Evolutionary conservation across 2,888 invertebrate species (phyloP), one percentile per base, ranked within the genome.

Genomic region (Entomobrya proxima): DNA sequence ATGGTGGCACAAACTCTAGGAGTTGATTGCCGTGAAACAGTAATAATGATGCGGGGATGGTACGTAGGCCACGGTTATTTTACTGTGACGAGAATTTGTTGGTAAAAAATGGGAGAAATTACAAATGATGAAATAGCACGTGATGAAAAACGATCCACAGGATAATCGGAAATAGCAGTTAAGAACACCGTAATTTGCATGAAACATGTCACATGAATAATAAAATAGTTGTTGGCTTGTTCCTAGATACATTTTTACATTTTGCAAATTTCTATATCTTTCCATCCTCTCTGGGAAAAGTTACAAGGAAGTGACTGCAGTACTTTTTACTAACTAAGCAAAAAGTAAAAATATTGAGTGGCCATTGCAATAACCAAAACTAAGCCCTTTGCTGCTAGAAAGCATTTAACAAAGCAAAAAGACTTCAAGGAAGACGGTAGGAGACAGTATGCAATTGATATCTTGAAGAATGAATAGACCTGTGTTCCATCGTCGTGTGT

Each of bases 131-230:
- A 35, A 75, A 78, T 78, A 74, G 78, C 85, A 85, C 44, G 78
- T 78, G 85, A 85, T 85, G 85, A 85, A 85, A 85, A 85, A 85
- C 78, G 85, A 85, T 85, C 85, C 69, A 44, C 67, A 55, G 77
- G 76, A 84, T 84, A 84, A 84, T 84, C 84, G 84, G 84, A 84
- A 84, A 84, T 76, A 72, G 77, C 84, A 84, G 85, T 78, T 85
- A 85, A 85, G 85, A 85, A 85, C 78, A 77, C 69, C 85, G 78
- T 85, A 85, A 85, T 85, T 85, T 85, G 85, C 85, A 85, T 85
- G 85, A 85, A 78, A 78, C 74, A 77, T 85, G 85, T 78, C 78
- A 58, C 72, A 85, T 85, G 85, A 77, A 85, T 85, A 85, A 78
- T 78, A 85, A 85, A 78, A 78, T 78, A 82, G 67, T 24, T 11